These are phyloP conservation scores for Scytalopus superciliaris DNA, from an alignment of 2,113 vertebrate species.

Conservation along the genomic window DNA sequence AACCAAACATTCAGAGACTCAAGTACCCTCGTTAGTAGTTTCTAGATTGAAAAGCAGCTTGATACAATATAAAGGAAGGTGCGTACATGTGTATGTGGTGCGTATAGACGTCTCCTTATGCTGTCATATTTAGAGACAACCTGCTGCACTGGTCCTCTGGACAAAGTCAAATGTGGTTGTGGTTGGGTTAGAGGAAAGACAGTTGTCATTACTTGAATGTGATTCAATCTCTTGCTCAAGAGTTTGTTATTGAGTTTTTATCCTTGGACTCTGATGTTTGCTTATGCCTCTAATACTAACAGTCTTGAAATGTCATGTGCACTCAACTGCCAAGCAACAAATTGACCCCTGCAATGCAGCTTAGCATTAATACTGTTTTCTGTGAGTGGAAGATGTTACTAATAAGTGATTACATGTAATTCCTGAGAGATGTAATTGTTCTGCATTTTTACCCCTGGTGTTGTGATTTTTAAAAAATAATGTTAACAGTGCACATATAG, in stretches of 20 bases:
- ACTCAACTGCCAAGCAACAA: not conserved
- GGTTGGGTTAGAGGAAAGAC: not conserved
- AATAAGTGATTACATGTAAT: not conserved
- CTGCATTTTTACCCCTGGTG: not conserved
- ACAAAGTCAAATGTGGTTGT: not conserved
- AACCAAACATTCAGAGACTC: not conserved
- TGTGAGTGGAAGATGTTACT: not conserved
- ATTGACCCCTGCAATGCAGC: not conserved
- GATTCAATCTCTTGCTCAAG: not conserved
- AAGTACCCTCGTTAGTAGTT: not conserved
- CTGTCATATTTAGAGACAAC: not conserved
- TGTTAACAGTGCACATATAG: not conserved
- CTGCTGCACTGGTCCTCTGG: not conserved
- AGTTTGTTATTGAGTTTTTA: not conserved
- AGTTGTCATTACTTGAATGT: not conserved
- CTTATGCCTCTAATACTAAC: not conserved
- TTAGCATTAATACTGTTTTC: not conserved
- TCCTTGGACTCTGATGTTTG: not conserved
- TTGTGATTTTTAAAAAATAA: not conserved
- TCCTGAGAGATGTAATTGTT: not conserved
- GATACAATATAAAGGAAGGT: not conserved
- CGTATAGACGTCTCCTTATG: not conserved
- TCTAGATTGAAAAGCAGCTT: not conserved
- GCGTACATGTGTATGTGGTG: accelerated
- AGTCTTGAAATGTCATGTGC: not conserved